These are phyloP conservation scores for Epirrhoe tristata DNA, from an alignment of 2,888 invertebrate genomes.

Conservation along the genomic window DNA sequence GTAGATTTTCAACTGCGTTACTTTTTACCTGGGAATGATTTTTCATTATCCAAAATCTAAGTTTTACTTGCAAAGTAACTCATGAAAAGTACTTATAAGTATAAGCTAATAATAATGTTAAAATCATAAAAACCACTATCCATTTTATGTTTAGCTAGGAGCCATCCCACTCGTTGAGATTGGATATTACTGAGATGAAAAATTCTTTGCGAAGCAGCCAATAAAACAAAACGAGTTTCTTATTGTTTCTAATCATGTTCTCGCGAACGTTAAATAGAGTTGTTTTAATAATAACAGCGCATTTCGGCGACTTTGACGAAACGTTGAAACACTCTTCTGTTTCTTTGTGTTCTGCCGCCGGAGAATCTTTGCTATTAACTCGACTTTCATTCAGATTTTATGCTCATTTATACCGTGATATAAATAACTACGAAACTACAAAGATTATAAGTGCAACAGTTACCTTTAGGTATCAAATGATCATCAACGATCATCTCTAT, in stretches of 20 bases:
- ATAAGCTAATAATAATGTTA: too few relatives aligned
- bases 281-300: constrained; percentile 40
- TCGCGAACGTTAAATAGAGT: constrained; percentile 38
- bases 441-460: too few relatives aligned
- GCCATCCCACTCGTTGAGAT: constrained; percentile 1
- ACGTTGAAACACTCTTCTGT: constrained; percentile 9
- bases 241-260: constrained; percentile 39
- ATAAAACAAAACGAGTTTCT: constrained; percentile 34
- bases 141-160: background rate
- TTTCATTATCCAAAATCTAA: background rate
- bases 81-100: too few relatives aligned
- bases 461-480: too few relatives aligned
- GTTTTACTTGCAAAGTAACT: too few relatives aligned
- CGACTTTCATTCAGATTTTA: background rate
- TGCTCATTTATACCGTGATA: background rate
- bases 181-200: constrained; percentile 14
- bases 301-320: constrained; percentile 29
- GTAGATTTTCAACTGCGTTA: background rate
- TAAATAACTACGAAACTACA: background rate
- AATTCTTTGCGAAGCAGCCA: constrained; percentile 13
- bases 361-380: constrained; percentile 3
- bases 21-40: background rate
- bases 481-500: too few relatives aligned
- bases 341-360: background rate
- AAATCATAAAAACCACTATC: background rate